A percentile compares a stretch with the other conserved stretches of the same genome.
These are phyloP conservation scores for Tipula lateralis DNA, from an alignment of 2,888 invertebrate genomes.

Conservation along the genomic window DNA sequence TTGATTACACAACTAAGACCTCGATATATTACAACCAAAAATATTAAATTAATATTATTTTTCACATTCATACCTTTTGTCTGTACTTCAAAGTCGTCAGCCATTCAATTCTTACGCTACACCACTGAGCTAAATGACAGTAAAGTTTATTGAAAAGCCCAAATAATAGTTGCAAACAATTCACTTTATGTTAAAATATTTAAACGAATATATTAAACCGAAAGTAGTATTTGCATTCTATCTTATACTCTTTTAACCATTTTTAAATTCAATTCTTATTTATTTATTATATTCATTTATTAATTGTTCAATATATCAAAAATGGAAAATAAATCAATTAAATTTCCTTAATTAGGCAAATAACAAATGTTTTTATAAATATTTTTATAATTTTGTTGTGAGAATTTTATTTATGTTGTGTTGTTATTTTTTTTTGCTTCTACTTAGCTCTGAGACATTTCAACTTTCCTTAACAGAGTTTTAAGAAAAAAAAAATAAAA, in stretches of 20 bases:
- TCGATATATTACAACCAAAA: too few species aligned
- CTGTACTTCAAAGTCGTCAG: too few species aligned
- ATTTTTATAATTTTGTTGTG: not conserved
- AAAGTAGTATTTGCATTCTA: constrained; percentile 15
- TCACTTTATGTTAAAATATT: not conserved
- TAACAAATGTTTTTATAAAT: not conserved
- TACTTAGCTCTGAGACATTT: constrained; percentile 19
- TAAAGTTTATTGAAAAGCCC: not conserved
- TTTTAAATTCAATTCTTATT: not conserved
- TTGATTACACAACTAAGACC: too few species aligned
- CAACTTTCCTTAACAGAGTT: not conserved
- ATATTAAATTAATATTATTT: too few species aligned
- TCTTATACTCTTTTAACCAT: not conserved
- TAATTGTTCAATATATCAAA: constrained; percentile 9
- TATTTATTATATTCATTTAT: constrained; percentile 24
- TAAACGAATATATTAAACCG: not conserved
- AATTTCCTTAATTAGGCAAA: constrained; percentile 24
- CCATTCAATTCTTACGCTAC: too few species aligned
- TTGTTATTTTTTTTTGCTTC: not conserved
- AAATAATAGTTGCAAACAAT: not conserved
- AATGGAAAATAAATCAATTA: constrained; percentile 19
- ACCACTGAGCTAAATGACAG: not conserved
- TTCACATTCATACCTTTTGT: too few species aligned
- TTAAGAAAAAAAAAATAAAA: not conserved
- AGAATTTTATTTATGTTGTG: not conserved